phyloP scores from a whole-genome alignment of 2,797 vertebrate genomes.

The Phylloscopus collybita region DNA sequence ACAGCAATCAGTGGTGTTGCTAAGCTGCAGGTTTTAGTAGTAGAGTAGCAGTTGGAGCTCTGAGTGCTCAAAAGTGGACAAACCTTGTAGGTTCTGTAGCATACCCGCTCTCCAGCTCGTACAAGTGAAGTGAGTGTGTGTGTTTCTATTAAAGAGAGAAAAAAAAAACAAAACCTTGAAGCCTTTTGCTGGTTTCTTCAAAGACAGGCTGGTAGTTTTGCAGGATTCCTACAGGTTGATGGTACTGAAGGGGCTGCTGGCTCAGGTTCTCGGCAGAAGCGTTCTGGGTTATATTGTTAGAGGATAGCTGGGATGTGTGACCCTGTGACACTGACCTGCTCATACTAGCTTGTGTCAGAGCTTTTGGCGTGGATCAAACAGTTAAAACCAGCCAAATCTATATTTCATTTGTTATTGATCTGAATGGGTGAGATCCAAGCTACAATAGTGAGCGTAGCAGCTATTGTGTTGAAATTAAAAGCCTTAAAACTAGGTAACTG shows the following conservation, averaged over 20 bases:
- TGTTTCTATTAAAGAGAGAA: neutral
- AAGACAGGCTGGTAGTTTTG: neutral
- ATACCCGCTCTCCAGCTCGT: accelerated
- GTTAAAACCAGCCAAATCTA: neutral
- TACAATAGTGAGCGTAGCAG: neutral
- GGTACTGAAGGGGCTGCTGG: neutral
- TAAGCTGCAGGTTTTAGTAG: neutral
- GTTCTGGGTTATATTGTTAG: accelerated
- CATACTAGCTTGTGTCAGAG: neutral
- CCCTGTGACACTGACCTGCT: neutral
- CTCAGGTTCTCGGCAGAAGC: neutral
- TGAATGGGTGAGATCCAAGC: neutral
- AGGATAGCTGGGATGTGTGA: neutral
- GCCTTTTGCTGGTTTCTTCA: neutral
- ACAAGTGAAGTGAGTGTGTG: neutral
- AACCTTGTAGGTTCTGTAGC: accelerated
- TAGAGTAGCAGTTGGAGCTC: neutral
- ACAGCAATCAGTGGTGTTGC: neutral
- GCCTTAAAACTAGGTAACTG: neutral
- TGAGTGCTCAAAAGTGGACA: accelerated
- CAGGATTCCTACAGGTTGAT: neutral
- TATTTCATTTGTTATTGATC: neutral
- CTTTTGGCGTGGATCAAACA: neutral
- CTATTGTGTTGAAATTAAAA: neutral
- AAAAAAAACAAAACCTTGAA: neutral